Conservation (phyloP, 2,888 invertebrate species). For the Eupithecia abbreviata region DNA sequence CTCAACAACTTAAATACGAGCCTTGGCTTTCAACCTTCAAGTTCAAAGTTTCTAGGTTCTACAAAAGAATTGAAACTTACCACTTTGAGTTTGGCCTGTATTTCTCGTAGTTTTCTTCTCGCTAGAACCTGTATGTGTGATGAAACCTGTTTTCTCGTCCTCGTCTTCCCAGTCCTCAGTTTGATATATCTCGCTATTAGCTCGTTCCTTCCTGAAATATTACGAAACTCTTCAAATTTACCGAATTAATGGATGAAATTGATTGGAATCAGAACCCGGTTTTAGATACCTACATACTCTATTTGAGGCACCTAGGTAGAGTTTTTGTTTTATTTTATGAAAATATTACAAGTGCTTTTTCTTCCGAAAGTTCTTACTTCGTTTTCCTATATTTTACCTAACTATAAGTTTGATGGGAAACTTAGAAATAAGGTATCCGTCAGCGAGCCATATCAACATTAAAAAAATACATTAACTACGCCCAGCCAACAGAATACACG, state of each 20-base stretch:
- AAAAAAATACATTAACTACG: neutral
- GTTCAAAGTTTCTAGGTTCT: neutral
- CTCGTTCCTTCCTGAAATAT: constrained; percentile 97
- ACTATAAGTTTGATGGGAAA: neutral
- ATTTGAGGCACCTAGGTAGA: neutral
- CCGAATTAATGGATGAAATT: neutral
- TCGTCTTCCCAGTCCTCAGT: constrained; percentile 99
- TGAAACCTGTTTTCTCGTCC: constrained; percentile 99
- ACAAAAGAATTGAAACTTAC: constrained; percentile 80
- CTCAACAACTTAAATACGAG: constrained; percentile 4
- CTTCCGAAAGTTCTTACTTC: neutral
- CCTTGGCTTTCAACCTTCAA: neutral
- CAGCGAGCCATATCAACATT: neutral
- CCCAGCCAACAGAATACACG: constrained; percentile 6
- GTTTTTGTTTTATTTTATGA: neutral
- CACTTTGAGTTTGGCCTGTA: constrained; percentile 99
- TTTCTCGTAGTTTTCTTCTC: constrained; percentile 98
- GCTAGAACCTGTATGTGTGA: constrained; percentile 99
- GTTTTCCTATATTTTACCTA: neutral
- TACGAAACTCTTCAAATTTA: neutral
- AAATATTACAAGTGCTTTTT: neutral
- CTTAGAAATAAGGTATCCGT: neutral
- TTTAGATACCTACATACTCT: neutral
- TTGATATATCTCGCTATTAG: constrained; percentile 99
- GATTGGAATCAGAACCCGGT: neutral